These are phyloP conservation scores for Drosophila mercatorum DNA, from an alignment of 2,888 invertebrate species.

Conservation along the genomic window DNA sequence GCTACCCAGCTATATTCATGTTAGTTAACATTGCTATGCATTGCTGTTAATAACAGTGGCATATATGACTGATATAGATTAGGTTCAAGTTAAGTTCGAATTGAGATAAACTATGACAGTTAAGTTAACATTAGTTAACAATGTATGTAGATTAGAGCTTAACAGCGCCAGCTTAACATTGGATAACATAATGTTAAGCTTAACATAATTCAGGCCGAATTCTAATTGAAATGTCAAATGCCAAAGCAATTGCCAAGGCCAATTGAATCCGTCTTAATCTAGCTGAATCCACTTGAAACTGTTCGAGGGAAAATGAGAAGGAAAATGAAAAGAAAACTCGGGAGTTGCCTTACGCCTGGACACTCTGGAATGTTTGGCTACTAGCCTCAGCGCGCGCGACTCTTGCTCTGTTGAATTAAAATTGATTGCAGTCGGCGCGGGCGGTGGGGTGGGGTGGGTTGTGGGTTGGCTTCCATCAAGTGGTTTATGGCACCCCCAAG, in stretches of 20 bases:
- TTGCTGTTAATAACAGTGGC: too few relatives aligned
- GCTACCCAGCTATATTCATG: too few relatives aligned
- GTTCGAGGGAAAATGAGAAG: not conserved
- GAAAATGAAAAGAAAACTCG: too few relatives aligned
- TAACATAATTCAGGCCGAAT: not conserved
- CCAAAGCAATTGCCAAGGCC: not conserved
- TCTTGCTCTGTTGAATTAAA: constrained; percentile 36
- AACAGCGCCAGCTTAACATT: not conserved
- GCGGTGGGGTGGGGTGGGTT: not conserved
- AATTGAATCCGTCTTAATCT: constrained; percentile 1
- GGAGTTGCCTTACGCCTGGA: constrained; percentile 15
- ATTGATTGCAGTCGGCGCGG: constrained; percentile 70
- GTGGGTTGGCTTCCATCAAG: constrained; percentile 39
- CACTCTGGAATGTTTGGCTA: constrained; percentile 8
- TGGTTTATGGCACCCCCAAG: constrained; percentile 74
- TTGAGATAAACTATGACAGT: too few relatives aligned
- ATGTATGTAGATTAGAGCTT: not conserved
- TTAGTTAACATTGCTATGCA: too few relatives aligned
- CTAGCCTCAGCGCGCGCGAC: constrained; percentile 28
- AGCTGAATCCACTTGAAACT: constrained; percentile 12
- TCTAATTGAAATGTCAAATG: not conserved
- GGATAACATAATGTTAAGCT: not conserved
- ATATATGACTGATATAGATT: too few relatives aligned
- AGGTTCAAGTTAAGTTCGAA: too few relatives aligned
- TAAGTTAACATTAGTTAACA: not conserved